Evolutionary conservation across 2,888 invertebrate species (phyloP).

Genomic region (Trachelus iudaicus): DNA sequence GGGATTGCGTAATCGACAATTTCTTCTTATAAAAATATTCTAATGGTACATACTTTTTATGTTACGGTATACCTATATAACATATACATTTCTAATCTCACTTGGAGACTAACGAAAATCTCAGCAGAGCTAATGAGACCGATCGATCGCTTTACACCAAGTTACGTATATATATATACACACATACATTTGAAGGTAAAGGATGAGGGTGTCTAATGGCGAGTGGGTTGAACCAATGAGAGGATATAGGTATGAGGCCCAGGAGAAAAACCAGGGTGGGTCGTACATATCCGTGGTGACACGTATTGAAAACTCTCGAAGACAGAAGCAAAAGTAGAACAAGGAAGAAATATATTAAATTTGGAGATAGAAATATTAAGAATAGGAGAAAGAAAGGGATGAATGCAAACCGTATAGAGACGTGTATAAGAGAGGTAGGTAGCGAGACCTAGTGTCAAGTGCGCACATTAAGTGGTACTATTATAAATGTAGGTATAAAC

Average conservation of each 20-base stretch:
- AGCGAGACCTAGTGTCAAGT: not conserved
- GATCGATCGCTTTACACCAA: not conserved
- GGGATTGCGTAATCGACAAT: not conserved
- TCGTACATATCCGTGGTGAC: not conserved
- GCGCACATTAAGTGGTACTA: slow-evolving; percentile 11
- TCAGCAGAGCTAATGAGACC: not conserved
- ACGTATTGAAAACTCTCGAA: not conserved
- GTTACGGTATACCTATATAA: not conserved
- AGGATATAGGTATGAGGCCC: not conserved
- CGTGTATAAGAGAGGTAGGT: not conserved
- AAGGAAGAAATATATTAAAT: not conserved
- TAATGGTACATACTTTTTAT: not conserved
- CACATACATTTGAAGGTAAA: too few species aligned
- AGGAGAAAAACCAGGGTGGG: not conserved
- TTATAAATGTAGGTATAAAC: slow-evolving; percentile 24
- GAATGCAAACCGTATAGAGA: not conserved
- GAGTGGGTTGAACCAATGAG: not conserved
- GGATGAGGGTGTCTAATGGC: not conserved
- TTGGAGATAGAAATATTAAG: not conserved
- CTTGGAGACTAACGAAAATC: not conserved
- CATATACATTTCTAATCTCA: not conserved
- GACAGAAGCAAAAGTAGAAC: not conserved
- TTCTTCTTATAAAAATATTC: not conserved
- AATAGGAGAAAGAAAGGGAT: not conserved
- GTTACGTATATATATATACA: too few species aligned